Evolutionary conservation across 2,888 invertebrate genomes (phyloP).

Genomic region (Agrochola macilenta): DNA sequence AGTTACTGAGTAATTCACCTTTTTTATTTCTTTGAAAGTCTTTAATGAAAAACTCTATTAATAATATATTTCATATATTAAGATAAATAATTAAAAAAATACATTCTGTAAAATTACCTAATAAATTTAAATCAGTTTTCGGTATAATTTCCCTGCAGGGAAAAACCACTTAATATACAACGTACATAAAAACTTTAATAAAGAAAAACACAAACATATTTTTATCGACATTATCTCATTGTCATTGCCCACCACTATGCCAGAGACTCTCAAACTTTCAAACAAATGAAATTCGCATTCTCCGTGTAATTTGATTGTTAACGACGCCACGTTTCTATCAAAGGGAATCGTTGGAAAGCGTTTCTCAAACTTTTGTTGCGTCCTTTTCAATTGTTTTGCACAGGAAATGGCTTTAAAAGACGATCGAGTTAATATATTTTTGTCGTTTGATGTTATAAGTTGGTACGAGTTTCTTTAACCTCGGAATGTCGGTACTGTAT

Average conservation of each 20-base stretch:
- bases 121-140: neutral
- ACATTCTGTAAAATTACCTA: neutral
- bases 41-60: neutral
- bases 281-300: slow-evolving; percentile 49
- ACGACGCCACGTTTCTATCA: slow-evolving; percentile 54
- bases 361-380: slow-evolving; percentile 51
- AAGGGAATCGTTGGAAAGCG: slow-evolving; percentile 40
- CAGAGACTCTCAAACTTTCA: slow-evolving; percentile 47
- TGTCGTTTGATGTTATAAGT: slow-evolving; percentile 51
- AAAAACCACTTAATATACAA: neutral
- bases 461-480: slow-evolving; percentile 6
- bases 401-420: slow-evolving; percentile 52
- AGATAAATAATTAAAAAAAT: neutral
- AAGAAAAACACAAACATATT: neutral
- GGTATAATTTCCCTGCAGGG: too few species aligned
- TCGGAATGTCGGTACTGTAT: neutral
- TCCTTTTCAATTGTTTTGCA: slow-evolving; percentile 43
- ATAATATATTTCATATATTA: neutral
- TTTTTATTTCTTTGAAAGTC: neutral
- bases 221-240: neutral
- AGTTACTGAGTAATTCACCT: neutral
- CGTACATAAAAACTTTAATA: neutral
- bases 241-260: slow-evolving; percentile 22
- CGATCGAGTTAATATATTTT: slow-evolving; percentile 54
- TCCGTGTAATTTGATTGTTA: slow-evolving; percentile 59